Evolutionary conservation across 2,113 vertebrate genomes (phyloP).

Genomic region (Benitochromis conjunctus): DNA sequence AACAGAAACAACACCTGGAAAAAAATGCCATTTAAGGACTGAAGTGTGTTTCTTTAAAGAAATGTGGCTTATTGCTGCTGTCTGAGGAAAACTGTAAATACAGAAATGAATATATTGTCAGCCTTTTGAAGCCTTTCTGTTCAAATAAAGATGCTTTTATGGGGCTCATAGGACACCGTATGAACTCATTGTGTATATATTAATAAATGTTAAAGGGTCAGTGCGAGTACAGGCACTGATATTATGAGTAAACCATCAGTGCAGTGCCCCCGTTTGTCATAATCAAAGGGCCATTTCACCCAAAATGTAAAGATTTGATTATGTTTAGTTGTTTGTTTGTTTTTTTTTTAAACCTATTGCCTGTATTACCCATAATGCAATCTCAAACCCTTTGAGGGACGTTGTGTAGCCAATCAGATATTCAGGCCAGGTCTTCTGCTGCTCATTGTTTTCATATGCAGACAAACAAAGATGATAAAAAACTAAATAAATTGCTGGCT

Average conservation of each 20-base stretch:
- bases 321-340: rapidly evolving
- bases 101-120: constrained; percentile 8
- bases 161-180: background rate
- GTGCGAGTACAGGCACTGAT: background rate
- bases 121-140: background rate
- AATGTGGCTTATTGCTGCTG: background rate
- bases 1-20: background rate
- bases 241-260: background rate
- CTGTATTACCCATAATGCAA: background rate
- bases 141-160: background rate
- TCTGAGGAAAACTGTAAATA: constrained; percentile 24
- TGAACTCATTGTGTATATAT: background rate
- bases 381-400: background rate
- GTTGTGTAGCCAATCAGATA: background rate
- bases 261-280: background rate
- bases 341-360: background rate
- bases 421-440: background rate
- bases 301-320: background rate
- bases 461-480: background rate
- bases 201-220: background rate
- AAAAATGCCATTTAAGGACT: background rate
- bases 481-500: background rate
- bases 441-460: background rate
- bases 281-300: background rate
- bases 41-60: background rate